Conservation (phyloP, 2,888 invertebrate species). For the Brachypalpus laphriformis region DNA sequence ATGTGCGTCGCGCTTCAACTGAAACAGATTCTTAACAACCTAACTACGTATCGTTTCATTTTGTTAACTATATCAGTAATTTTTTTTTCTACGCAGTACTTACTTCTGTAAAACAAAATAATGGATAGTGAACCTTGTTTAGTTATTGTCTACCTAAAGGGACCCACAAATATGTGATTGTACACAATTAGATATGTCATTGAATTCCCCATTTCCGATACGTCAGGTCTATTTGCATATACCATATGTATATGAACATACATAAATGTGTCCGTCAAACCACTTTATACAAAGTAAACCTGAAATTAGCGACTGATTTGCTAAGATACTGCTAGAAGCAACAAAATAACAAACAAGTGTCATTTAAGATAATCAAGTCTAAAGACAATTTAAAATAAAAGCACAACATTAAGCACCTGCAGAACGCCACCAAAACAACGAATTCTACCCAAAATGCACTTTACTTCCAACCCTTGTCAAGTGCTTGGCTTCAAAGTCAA, state of each 20-base stretch:
- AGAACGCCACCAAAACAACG: neutral
- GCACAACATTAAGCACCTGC: neutral
- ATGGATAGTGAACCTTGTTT: too few species aligned
- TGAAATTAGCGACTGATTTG: neutral
- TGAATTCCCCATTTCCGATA: neutral
- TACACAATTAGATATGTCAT: too few species aligned
- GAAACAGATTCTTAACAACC: too few species aligned
- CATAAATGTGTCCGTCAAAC: neutral
- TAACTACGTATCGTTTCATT: too few species aligned
- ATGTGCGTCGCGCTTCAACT: too few species aligned
- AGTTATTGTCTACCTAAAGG: too few species aligned
- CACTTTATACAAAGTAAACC: neutral
- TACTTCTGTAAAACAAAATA: too few species aligned
- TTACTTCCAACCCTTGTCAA: neutral
- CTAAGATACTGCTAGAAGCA: neutral
- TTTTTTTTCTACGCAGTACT: too few species aligned
- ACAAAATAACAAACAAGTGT: neutral
- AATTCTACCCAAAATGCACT: neutral
- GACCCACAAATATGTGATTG: too few species aligned
- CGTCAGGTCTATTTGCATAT: neutral
- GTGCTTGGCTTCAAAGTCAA: slow-evolving; percentile 6
- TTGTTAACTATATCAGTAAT: too few species aligned
- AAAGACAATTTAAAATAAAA: neutral
- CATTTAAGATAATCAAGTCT: neutral
- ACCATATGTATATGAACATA: too few species aligned